Conservation (phyloP, 2,113 vertebrate genomes). For the Mobula hypostoma region DNA sequence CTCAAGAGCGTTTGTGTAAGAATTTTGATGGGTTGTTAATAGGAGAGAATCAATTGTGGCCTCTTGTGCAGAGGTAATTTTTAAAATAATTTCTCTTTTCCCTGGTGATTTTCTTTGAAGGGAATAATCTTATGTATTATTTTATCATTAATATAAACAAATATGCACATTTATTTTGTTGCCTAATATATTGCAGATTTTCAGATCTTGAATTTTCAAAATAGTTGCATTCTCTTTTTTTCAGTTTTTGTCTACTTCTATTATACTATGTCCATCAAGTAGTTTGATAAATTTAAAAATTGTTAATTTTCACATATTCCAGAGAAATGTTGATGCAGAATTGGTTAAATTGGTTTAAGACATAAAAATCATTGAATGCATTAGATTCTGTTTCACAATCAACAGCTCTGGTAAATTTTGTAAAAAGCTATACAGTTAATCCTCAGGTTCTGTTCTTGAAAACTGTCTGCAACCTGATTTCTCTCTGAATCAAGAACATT, state of each 20-base stretch:
- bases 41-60: not conserved
- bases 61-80: not conserved
- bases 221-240: not conserved
- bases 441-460: too few species aligned
- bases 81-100: too few species aligned
- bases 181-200: not conserved
- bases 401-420: not conserved
- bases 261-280: not conserved
- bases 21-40: not conserved
- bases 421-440: not conserved
- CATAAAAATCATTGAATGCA: not conserved
- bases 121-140: not conserved
- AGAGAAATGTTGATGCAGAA: not conserved
- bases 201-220: not conserved
- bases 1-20: not conserved
- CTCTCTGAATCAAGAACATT: too few species aligned
- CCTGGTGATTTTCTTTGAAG: not conserved
- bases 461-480: too few species aligned
- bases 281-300: not conserved
- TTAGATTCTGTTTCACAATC: not conserved
- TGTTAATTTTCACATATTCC: not conserved
- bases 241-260: not conserved
- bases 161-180: not conserved
- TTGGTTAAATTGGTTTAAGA: not conserved
- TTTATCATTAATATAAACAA: not conserved